A percentile compares a stretch with the other conserved stretches of the same genome.
Evolutionary conservation across 2,888 invertebrate species (phyloP).

Genomic region (Ametastegia equiseti): DNA sequence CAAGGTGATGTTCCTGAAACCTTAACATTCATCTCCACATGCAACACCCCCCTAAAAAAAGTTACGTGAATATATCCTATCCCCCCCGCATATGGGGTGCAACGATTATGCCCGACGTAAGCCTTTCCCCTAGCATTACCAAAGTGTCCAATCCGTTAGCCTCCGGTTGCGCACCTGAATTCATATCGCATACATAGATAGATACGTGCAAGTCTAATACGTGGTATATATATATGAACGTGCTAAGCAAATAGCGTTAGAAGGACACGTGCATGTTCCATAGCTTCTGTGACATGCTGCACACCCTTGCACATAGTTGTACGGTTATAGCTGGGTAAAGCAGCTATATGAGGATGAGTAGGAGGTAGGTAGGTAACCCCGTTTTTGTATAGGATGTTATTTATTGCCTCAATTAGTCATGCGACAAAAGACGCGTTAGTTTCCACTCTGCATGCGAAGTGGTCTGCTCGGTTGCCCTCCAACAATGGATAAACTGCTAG

Average conservation of each 20-base stretch:
- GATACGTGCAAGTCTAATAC: slow-evolving; percentile 47
- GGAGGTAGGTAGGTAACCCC: no score
- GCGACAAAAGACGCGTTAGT: slow-evolving; percentile 67
- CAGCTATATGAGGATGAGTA: no score
- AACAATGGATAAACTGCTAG: slow-evolving; percentile 57
- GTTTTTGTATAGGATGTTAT: slow-evolving; percentile 64
- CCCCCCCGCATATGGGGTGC: slow-evolving; percentile 58
- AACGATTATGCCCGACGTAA: slow-evolving; percentile 70
- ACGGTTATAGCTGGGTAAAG: slow-evolving; percentile 36
- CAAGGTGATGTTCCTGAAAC: slow-evolving; percentile 35
- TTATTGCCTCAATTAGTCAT: slow-evolving; percentile 69
- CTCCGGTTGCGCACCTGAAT: slow-evolving; percentile 65
- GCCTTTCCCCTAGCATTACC: slow-evolving; percentile 63
- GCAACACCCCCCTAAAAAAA: slow-evolving; percentile 56
- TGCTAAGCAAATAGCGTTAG: no score
- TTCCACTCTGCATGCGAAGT: slow-evolving; percentile 53
- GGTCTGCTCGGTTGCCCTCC: slow-evolving; percentile 59
- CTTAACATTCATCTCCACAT: slow-evolving; percentile 65
- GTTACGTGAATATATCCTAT: no score
- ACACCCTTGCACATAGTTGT: background rate
- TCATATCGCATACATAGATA: slow-evolving; percentile 53
- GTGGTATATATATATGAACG: no score
- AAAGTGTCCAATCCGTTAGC: slow-evolving; percentile 65
- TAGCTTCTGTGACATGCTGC: background rate
- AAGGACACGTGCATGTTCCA: slow-evolving; percentile 49